Conservation (phyloP, 2,888 invertebrate species). For the Dryobota labecula region DNA sequence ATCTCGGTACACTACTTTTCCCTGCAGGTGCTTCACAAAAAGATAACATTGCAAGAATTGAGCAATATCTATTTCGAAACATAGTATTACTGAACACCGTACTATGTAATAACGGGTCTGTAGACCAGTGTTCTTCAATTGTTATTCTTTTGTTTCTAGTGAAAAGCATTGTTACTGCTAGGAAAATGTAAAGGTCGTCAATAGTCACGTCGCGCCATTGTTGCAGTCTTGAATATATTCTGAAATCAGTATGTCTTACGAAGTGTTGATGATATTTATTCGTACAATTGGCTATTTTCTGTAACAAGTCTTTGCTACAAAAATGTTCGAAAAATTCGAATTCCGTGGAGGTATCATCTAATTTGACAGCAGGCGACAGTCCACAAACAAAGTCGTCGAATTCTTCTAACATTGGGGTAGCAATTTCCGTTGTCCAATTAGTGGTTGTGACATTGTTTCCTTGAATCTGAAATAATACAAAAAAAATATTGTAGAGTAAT, state of each 20-base stretch:
- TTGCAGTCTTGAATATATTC: slow-evolving; percentile 38
- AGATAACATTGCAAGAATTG: slow-evolving; percentile 38
- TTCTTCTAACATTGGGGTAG: neutral
- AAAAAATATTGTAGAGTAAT: neutral
- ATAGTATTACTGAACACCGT: slow-evolving; percentile 25
- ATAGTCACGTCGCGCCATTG: slow-evolving; percentile 43
- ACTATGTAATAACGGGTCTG: slow-evolving; percentile 44
- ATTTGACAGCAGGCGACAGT: neutral
- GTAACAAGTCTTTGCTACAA: slow-evolving; percentile 43
- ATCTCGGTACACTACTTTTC: slow-evolving; percentile 39
- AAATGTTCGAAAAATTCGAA: slow-evolving; percentile 46
- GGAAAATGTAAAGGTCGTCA: slow-evolving; percentile 43
- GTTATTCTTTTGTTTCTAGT: slow-evolving; percentile 51
- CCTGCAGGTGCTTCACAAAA: slow-evolving; percentile 31
- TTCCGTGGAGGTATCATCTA: slow-evolving; percentile 30
- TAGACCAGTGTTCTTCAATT: slow-evolving; percentile 59
- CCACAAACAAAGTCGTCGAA: neutral
- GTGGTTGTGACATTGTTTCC: neutral
- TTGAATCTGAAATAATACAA: neutral
- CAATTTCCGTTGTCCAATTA: neutral
- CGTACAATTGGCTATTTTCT: slow-evolving; percentile 41
- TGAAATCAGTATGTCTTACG: slow-evolving; percentile 42
- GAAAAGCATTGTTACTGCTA: slow-evolving; percentile 56
- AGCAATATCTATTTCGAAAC: slow-evolving; percentile 38
- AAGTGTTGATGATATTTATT: slow-evolving; percentile 49